phyloP scores from a whole-genome alignment of 2,888 invertebrate species.

The Orthosia gothica region DNA sequence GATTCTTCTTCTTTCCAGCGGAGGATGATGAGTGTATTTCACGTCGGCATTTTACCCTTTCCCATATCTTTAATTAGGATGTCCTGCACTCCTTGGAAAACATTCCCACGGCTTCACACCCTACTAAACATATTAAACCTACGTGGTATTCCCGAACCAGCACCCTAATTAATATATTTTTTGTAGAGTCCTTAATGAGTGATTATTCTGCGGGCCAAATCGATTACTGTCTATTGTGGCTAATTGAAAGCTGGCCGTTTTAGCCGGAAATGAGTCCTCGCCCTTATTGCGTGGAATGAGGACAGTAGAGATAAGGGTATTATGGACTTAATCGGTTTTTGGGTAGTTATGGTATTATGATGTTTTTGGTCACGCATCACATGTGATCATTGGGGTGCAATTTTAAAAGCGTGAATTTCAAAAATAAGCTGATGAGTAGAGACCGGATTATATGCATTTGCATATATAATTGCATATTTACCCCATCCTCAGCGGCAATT shows the following conservation, averaged over 20 bases:
- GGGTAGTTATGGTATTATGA: conserved; percentile 17
- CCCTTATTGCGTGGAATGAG: conserved; percentile 55
- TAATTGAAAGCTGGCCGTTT: conserved; percentile 66
- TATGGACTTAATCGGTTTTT: conserved; percentile 37
- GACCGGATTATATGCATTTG: too few species aligned
- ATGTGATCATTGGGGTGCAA: neutral
- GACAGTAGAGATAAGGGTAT: conserved; percentile 56
- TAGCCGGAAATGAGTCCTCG: conserved; percentile 66
- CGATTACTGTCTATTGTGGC: conserved; percentile 67
- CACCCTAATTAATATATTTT: conserved; percentile 63
- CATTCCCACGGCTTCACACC: conserved; percentile 58
- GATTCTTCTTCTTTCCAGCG: too few species aligned
- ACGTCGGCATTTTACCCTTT: neutral
- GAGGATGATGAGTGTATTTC: neutral
- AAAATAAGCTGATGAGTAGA: neutral
- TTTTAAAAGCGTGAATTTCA: neutral
- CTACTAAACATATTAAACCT: conserved; percentile 19
- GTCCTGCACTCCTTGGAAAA: neutral
- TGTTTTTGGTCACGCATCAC: conserved; percentile 28
- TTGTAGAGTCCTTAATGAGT: conserved; percentile 58
- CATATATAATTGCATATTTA: too few species aligned
- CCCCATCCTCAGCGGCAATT: too few species aligned
- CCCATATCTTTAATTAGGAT: neutral
- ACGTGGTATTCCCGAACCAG: conserved; percentile 45
- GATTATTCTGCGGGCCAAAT: conserved; percentile 67